Evolutionary conservation across 2,113 vertebrate species (phyloP), one percentile per base, ranked within the genome.

Genomic region (Calonectris borealis): DNA sequence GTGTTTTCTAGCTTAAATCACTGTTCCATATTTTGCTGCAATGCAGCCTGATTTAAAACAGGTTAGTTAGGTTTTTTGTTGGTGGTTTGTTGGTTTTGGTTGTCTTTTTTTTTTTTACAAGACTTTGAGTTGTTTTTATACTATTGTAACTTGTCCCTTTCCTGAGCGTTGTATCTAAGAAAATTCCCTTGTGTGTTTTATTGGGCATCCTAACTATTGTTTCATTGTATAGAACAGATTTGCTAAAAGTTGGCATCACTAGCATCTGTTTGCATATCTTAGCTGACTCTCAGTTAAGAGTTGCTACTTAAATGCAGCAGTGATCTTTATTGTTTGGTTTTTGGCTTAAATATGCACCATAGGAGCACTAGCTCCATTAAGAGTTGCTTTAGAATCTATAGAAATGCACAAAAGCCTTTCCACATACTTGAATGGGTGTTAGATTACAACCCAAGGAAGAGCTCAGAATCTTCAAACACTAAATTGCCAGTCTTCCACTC

Each of bases 371-470:
- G 54, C 57, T 94, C 66, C 24, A 5, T 27, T 38, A 82, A 42
- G 32, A 57, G 38, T 89, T 83, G 40, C 61, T 94, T 94, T 89
- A 79, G 61, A 62, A 79, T 64, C 71, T 68, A 9, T 24, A 78
- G 76, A 92, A 94, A 48, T 88, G 77, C 20, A 61, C 65, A 83
- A 54, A 95, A 93, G 24, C 64, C 57, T 92, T 92, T 92, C 46
- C 49, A 31, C 26, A 1, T 88, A 79, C 79, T 96, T 96, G 88
- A 96, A 54, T 83, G 73, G 36, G 17, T 80, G 26, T 77, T 91
- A 65, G n/a, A 60, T 77, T 58, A 27, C 38, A 83, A 44, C 70
- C 58, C 48, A 86, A 92, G 79, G 57, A 96, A 79, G 49, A 92
- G 48, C 68, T 92, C 54, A 69, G 44, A 96, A 61, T 46, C 71